Evolutionary conservation across 2,797 vertebrate species (phyloP), one percentile per base, ranked within the genome.

Genomic region (Cyprinella venusta): DNA sequence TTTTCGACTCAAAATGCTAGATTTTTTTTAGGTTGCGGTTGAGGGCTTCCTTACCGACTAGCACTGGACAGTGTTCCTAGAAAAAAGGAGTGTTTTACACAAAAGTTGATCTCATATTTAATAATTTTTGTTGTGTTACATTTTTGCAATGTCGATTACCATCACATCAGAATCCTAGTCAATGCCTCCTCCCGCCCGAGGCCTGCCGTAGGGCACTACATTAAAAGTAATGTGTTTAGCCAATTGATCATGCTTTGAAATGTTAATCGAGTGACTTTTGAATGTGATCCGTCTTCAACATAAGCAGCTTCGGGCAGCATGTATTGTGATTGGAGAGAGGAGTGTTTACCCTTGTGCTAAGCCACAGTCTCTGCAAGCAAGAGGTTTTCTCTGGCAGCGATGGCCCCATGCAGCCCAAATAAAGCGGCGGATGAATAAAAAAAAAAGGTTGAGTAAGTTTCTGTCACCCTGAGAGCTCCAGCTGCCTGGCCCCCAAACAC

Each of bases 291-390:
- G 77, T 89, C 89, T 88, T 91, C 70, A 91, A 91, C 90, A 90
- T 89, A 88, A 88, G 88, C 90, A 87, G 87, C 63, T 48, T 71
- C 48, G 81, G 83, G 87, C 89, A 90, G 79, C 86, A 52, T 75
- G 79, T 93, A 89, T 92, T 94, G 91, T 91, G 90, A 90, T 94
- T 94, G 93, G 92, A 92, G 30, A 80, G 87, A 91, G 85, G 79
- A 84, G 85, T 92, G 86, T 93, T 92, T 93, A 93, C 88, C 84
- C 87, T 87, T 91, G 38, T 59, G 85, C 48, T 85, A 75, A 75
- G 78, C 90, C 90, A 89, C 26, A 48, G 83, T 92, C 91, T 89
- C 79, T 70, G 89, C 77, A 38, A 75, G 86, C 87, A 86, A 65
- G 89, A 90, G 85, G 88, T 91, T 93, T 93, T 90, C 88, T 90